Conservation (phyloP, 2,113 vertebrate genomes). For the Alosa alosa region DNA sequence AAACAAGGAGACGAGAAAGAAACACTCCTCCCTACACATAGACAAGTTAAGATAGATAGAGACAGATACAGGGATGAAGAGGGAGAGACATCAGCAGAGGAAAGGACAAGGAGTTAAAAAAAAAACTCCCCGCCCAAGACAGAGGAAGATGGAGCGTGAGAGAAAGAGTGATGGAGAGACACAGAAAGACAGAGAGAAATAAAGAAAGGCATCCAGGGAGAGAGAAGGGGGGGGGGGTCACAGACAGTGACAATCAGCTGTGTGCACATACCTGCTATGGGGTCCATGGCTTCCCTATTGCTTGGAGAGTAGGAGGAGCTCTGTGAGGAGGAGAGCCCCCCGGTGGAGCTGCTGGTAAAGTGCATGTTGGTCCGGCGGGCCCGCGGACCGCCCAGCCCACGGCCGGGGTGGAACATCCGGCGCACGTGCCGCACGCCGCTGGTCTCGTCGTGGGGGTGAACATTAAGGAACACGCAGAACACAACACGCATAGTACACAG, state of each 20-base stretch:
- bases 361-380: slow-evolving; percentile 99
- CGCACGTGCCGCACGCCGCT: slow-evolving; percentile 98
- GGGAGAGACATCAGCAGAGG: too few relatives aligned
- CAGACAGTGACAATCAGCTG: neutral
- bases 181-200: neutral
- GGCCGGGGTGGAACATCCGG: slow-evolving; percentile 97
- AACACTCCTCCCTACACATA: too few relatives aligned
- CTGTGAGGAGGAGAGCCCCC: slow-evolving; percentile 95
- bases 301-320: slow-evolving; percentile 98
- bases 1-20: neutral
- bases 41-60: too few relatives aligned
- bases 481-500: neutral
- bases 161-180: neutral
- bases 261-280: slow-evolving; percentile 88
- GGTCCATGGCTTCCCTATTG: slow-evolving; percentile 99
- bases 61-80: too few relatives aligned
- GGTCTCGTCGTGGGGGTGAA: slow-evolving; percentile 83
- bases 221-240: neutral
- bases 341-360: slow-evolving; percentile 97
- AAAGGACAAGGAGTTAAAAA: neutral
- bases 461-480: slow-evolving; percentile 75
- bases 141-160: neutral
- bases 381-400: slow-evolving; percentile 91
- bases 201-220: neutral
- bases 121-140: too few relatives aligned